Conservation (phyloP, 2,888 invertebrate genomes). For the Cephus pygmeus region DNA sequence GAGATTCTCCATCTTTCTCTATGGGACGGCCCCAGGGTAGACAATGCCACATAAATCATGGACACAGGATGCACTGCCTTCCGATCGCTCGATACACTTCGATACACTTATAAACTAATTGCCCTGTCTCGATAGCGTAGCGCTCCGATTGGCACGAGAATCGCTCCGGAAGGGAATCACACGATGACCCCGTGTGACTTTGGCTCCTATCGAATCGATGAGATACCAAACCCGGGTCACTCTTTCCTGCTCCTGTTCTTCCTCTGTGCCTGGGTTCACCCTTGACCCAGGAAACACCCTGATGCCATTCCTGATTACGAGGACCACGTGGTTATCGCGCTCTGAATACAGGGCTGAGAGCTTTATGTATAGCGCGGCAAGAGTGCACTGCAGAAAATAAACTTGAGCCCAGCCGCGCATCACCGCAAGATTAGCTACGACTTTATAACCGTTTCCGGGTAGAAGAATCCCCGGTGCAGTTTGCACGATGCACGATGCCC, state of each 20-base stretch:
- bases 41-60: conserved; percentile 50
- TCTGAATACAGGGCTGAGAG: background rate
- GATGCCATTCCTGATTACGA: background rate
- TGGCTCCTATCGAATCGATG: conserved; percentile 26
- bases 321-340: background rate
- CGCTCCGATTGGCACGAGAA: conserved; percentile 45
- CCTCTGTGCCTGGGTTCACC: background rate
- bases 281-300: background rate
- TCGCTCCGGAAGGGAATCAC: conserved; percentile 46
- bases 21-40: conserved; percentile 9
- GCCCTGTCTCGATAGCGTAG: conserved; percentile 38
- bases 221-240: background rate
- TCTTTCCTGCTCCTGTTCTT: background rate
- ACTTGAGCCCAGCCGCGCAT: conserved; percentile 1
- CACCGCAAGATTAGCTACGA: conserved; percentile 4
- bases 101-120: conserved; percentile 55
- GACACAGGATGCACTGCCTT: conserved; percentile 25
- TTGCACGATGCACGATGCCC: conserved; percentile 63
- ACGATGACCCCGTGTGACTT: conserved; percentile 23
- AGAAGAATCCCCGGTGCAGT: conserved; percentile 53
- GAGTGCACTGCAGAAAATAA: background rate
- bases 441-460: conserved; percentile 53
- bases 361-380: background rate
- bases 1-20: conserved; percentile 3
- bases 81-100: conserved; percentile 49